Conservation (phyloP, 2,113 vertebrate genomes). For the Notothenia rossii region DNA sequence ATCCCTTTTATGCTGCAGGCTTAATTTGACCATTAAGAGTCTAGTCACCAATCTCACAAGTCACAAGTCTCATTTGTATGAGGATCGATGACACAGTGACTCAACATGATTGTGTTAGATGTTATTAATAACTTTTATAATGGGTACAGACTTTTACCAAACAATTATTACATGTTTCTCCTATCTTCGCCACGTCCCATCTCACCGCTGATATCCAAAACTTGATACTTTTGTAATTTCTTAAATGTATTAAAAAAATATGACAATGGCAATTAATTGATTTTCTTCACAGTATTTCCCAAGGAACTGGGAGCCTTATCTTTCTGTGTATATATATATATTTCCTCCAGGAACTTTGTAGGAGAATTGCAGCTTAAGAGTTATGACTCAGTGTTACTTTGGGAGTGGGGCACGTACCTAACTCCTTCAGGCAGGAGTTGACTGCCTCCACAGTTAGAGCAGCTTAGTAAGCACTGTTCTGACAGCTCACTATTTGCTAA, state of each 20-base stretch:
- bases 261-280: neutral
- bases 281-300: neutral
- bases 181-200: neutral
- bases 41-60: neutral
- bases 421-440: neutral
- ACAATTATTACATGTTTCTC: neutral
- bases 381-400: neutral
- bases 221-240: neutral
- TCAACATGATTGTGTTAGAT: conserved; percentile 22
- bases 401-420: neutral
- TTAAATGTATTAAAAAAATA: neutral
- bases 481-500: conserved; percentile 14
- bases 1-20: conserved; percentile 5
- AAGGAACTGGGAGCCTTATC: neutral
- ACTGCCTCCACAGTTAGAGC: neutral
- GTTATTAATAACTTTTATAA: conserved; percentile 34
- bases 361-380: neutral
- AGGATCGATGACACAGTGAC: conserved; percentile 42
- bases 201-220: neutral
- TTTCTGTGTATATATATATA: neutral
- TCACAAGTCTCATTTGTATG: neutral
- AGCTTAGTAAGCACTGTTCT: neutral
- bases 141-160: neutral
- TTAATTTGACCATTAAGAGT: conserved; percentile 39
- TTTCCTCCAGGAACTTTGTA: neutral